Percentiles rank a stretch among this genome's conserved stretches.
Evolutionary conservation across 2,113 vertebrate genomes (phyloP).

Genomic region (Diphyllodes magnificus): DNA sequence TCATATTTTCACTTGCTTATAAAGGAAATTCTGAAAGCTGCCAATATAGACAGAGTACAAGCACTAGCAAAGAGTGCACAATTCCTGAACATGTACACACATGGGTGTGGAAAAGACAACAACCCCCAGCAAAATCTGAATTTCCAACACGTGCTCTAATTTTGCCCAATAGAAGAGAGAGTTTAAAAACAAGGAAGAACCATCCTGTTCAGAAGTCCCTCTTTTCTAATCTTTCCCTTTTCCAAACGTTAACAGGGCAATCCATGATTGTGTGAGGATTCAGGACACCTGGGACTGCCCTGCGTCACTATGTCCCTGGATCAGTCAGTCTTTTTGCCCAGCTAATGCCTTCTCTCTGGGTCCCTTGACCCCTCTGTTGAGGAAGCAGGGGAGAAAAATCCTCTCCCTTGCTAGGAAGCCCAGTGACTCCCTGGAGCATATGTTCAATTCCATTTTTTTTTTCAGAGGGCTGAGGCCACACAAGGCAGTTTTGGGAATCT

Average conservation of each 20-base stretch:
- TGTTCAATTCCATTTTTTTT: neutral
- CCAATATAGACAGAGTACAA: constrained; percentile 20
- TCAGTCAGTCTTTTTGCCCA: neutral
- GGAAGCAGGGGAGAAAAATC: neutral
- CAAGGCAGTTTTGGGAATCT: neutral
- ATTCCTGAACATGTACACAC: neutral
- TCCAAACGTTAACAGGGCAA: neutral
- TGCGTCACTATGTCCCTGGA: neutral
- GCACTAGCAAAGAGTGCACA: neutral
- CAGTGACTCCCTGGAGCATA: neutral
- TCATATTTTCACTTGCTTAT: constrained; percentile 5
- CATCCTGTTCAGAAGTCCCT: neutral
- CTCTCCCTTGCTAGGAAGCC: neutral
- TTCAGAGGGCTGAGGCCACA: neutral
- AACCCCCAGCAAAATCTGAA: neutral
- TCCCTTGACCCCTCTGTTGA: rapidly evolving
- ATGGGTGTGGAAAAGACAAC: constrained; percentile 20
- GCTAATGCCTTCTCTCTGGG: neutral
- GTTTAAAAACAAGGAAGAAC: neutral
- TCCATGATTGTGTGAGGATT: neutral
- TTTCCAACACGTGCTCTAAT: neutral
- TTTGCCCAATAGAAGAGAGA: neutral
- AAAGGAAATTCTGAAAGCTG: constrained; percentile 35
- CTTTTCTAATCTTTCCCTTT: neutral
- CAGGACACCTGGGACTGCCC: neutral